Evolutionary conservation across 2,888 invertebrate species (phyloP), one percentile per base, ranked within the genome.

Genomic region (Diploptera punctata): DNA sequence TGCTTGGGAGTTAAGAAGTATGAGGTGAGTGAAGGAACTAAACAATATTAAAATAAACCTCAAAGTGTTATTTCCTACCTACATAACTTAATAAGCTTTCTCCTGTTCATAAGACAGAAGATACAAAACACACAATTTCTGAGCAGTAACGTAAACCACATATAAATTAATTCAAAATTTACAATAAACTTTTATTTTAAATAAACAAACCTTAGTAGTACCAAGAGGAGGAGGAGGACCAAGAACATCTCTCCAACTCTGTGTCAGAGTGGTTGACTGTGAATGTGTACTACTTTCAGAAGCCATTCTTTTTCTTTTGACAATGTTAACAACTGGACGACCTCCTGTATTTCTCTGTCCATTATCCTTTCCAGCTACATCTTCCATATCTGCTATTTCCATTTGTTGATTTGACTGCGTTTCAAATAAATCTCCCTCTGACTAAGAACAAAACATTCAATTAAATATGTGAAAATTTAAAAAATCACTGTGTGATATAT

Each of bases 171-270:
- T n/a, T n/a, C n/a, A n/a, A n/a, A n/a, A n/a, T n/a, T n/a, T n/a
- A n/a, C n/a, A n/a, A n/a, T n/a, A n/a, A n/a, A n/a, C n/a, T n/a
- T n/a, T n/a, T n/a, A n/a, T n/a, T n/a, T n/a, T n/a, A n/a, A n/a
- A n/a, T n/a, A n/a, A n/a, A 38, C 78, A 43, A 44, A 88, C 92
- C 84, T 86, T 88, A 0, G 91, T 92, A 3, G 82, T 88, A 0
- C 95, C 96, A 77, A 90, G 89, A 0, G 90, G 84, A 3, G 98
- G 98, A 0, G 97, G 93, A 7, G 91, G 82, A 0, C 98, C 98
- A 0, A 98, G 81, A 0, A 91, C 93, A 79, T 97, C 95, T 68
- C 90, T 87, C 98, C 98, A 99, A 18, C 87, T 89, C 78, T 86
- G 87, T 31, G 83, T 82, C 52, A 84, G 79, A 47, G 85, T 85